Base-by-base conservation (phyloP, 2,113 vertebrate genomes). In the Anolis carolinensis region DNA sequence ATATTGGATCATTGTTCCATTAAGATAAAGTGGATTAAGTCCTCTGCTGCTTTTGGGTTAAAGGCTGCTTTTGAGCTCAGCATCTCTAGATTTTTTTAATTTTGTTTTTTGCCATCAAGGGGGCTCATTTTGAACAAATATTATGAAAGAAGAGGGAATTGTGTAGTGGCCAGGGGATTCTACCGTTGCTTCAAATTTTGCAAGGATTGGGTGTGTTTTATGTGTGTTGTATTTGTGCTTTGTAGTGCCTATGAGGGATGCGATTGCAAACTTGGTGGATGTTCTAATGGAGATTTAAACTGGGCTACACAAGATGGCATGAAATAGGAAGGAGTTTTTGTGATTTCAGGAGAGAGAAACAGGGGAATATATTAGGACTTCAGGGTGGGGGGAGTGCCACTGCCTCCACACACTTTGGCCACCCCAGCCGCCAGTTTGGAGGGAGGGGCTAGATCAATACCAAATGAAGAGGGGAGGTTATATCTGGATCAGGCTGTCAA, bases 401-500 rank as follows among this genome's bases (percentile, higher is more conserved):
- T 7, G 1, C 27, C 39, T 8, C 21, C 10, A 1, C 27, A 9
- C 50, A n/a, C 16, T 27, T 18, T 6, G 65, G 55, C 11, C 55
- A 52, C 44, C 63, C 59, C 25, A 48, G 13, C 65, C 34, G 25
- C 34, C 18, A 65, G 16, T 55, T 44, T 55, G 32, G 14, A 23
- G 16, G 62, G 50, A 84, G 39, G 39, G 39, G 44, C 44, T 30
- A 39, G 59, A 16, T 21, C 59, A 36, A 48, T 32, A 65, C 1
- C 50, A 32, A 20, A 67, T 10, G 55, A 65, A 72, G 23, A 62
- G 10, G 20, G 36, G 62, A 55, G 44, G 10, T 48, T 36, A 2
- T 50, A 71, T 55, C 5, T 73, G 70, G 36, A 73, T 84, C 68
- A 65, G 36, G 44, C 23, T 88, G 76, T 84, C 87, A 84, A 67